phyloP scores from a whole-genome alignment of 2,797 vertebrate genomes.

The Parauchenoglanis punctatus region DNA sequence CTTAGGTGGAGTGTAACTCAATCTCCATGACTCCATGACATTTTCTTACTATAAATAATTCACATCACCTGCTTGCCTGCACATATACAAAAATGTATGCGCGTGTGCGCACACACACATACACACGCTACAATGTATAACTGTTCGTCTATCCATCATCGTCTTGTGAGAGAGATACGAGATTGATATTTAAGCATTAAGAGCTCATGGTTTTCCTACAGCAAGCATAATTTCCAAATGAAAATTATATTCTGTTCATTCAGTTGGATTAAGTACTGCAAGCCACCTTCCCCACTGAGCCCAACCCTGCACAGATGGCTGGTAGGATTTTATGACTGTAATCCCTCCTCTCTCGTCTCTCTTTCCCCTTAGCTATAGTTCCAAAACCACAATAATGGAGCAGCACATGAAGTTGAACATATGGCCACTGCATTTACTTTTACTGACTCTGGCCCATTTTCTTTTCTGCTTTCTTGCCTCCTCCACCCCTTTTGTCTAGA shows the following conservation, averaged over 20 bases:
- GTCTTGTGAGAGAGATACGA: neutral
- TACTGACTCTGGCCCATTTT: constrained; percentile 54
- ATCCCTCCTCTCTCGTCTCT: constrained; percentile 56
- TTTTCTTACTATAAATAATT: constrained; percentile 78
- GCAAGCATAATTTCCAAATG: constrained; percentile 34
- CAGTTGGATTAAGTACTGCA: constrained; percentile 58
- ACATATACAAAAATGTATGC: constrained; percentile 28
- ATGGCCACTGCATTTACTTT: constrained; percentile 52
- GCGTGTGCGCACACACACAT: neutral
- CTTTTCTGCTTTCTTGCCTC: constrained; percentile 48
- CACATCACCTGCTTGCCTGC: constrained; percentile 65
- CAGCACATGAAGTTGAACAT: constrained; percentile 67
- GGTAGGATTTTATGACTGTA: constrained; percentile 61
- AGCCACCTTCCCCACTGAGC: constrained; percentile 35
- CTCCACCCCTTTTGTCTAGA: neutral
- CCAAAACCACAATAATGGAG: constrained; percentile 68
- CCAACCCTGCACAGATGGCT: constrained; percentile 61
- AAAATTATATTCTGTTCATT: constrained; percentile 60
- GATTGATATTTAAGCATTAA: neutral
- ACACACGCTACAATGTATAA: neutral
- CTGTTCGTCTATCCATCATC: neutral
- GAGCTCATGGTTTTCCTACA: constrained; percentile 20
- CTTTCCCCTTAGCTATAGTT: constrained; percentile 48
- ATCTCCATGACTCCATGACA: constrained; percentile 72
- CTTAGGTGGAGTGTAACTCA: constrained; percentile 57